Conservation (phyloP, 2,113 vertebrate species). For the Chamaetylas fuelleborni region DNA sequence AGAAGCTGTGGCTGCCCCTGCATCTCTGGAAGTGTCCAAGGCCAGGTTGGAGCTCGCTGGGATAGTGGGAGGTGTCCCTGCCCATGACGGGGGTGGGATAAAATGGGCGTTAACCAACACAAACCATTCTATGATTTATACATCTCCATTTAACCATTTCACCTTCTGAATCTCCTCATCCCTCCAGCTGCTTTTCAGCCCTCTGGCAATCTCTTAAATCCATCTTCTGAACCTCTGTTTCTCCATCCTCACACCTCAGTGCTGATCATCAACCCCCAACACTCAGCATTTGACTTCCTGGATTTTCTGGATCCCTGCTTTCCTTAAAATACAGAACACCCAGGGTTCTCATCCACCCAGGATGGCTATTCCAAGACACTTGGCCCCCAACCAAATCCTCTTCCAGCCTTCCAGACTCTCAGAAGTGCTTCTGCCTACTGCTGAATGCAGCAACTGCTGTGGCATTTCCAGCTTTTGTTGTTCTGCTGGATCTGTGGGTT, state of each 20-base stretch:
- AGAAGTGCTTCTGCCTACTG: not conserved
- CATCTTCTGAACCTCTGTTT: not conserved
- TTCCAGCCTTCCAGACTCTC: not conserved
- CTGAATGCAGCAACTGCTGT: not conserved
- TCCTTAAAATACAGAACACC: not conserved
- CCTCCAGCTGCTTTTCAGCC: not conserved
- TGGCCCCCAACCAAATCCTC: not conserved
- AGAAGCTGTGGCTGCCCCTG: not conserved
- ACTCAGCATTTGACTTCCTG: not conserved
- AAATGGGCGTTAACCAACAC: not conserved
- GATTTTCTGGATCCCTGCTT: not conserved
- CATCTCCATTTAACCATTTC: not conserved
- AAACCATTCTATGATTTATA: not conserved
- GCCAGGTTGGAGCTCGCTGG: not conserved
- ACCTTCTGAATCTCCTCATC: not conserved
- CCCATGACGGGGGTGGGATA: not conserved
- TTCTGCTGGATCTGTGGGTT: not conserved
- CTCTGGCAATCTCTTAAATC: accelerated
- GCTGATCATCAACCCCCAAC: not conserved
- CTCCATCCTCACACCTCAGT: not conserved
- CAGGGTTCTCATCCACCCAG: not conserved
- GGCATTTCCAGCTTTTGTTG: not conserved
- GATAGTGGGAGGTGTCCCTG: not conserved
- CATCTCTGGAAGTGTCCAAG: not conserved
- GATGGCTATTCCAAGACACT: not conserved